These are phyloP conservation scores for Hestina assimilis DNA, from an alignment of 1,140 invertebrate species.

Conservation along the genomic window DNA sequence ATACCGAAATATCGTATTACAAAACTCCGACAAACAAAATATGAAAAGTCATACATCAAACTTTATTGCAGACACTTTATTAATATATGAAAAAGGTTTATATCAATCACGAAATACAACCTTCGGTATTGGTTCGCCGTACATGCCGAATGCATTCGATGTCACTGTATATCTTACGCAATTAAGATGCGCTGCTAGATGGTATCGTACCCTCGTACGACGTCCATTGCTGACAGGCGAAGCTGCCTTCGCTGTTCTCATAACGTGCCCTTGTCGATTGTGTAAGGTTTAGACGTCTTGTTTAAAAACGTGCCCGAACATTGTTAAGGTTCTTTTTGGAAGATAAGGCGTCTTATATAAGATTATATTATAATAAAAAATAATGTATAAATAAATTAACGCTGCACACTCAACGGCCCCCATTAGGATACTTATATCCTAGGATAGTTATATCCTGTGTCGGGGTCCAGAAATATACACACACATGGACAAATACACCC, in stretches of 20 bases:
- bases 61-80: too few relatives aligned
- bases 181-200: constrained; percentile 50
- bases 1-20: constrained; percentile 19
- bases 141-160: constrained; percentile 32
- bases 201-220: constrained; percentile 13
- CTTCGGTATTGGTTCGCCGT: constrained; percentile 10
- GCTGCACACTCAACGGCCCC: too few relatives aligned
- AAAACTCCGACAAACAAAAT: constrained; percentile 19
- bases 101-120: too few relatives aligned
- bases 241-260: not conserved
- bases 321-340: too few relatives aligned
- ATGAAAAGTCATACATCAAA: constrained; percentile 14
- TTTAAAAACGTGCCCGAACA: not conserved
- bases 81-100: too few relatives aligned
- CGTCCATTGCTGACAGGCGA: constrained; percentile 14
- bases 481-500: too few relatives aligned
- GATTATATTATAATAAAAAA: too few relatives aligned
- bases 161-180: constrained; percentile 49
- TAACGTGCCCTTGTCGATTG: not conserved
- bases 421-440: too few relatives aligned
- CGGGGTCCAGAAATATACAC: too few relatives aligned
- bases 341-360: too few relatives aligned
- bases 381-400: too few relatives aligned
- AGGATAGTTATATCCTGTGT: too few relatives aligned
- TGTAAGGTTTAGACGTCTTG: not conserved